Conservation (phyloP, 1,140 invertebrate species). For the Calosoma granatense region DNA sequence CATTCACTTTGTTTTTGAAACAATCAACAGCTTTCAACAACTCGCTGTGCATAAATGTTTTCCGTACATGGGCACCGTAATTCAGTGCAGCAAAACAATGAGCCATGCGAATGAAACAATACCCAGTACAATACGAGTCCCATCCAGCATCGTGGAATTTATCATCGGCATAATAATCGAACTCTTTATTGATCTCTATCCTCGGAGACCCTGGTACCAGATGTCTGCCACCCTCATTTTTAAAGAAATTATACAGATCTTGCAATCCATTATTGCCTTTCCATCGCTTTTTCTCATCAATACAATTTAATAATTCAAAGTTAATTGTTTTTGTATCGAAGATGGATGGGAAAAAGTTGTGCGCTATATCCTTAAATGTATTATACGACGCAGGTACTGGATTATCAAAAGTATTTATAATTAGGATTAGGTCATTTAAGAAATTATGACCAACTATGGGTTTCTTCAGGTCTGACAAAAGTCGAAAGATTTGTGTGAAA, state of each 20-base stretch:
- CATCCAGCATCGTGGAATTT: constrained; percentile 62
- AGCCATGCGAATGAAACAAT: constrained; percentile 46
- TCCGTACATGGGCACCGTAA: constrained; percentile 30
- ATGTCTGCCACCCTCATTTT: constrained; percentile 32
- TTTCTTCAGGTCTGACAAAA: constrained; percentile 47
- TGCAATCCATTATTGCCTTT: constrained; percentile 39
- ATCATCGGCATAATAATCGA: constrained; percentile 27
- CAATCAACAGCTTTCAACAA: constrained; percentile 38
- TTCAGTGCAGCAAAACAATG: constrained; percentile 35
- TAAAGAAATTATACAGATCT: constrained; percentile 48
- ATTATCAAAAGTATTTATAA: constrained; percentile 61
- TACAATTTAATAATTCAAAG: constrained; percentile 37
- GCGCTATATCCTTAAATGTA: constrained; percentile 52
- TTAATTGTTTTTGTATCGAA: constrained; percentile 66
- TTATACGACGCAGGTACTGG: constrained; percentile 54
- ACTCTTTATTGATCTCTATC: constrained; percentile 32
- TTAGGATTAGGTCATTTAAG: constrained; percentile 56
- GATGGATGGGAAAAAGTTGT: constrained; percentile 52
- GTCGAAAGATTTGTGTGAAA: constrained; percentile 55
- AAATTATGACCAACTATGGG: constrained; percentile 68
- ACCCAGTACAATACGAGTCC: constrained; percentile 64
- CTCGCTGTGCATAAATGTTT: constrained; percentile 40
- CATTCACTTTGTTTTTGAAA: constrained; percentile 48
- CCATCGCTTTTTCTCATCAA: constrained; percentile 41
- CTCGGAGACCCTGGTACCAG: constrained; percentile 30